These are phyloP conservation scores for Syrrhaptes paradoxus DNA, from an alignment of 2,113 vertebrate genomes.

Conservation along the genomic window DNA sequence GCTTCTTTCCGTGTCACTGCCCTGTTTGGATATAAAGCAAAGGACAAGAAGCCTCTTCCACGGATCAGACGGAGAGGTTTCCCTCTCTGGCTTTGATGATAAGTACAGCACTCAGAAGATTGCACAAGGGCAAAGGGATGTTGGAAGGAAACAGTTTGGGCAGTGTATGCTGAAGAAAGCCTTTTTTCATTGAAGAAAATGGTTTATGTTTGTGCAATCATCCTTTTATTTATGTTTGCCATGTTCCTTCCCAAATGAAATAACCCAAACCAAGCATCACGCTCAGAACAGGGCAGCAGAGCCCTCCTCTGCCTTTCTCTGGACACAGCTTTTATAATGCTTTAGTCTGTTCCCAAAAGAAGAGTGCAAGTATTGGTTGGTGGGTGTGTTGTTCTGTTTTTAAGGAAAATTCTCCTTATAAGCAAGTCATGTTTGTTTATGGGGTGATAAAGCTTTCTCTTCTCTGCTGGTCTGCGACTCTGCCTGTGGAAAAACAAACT, in stretches of 20 bases:
- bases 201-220: slow-evolving; percentile 11
- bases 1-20: slow-evolving; percentile 46
- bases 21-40: not conserved
- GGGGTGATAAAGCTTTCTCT: not conserved
- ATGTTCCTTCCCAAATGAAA: not conserved
- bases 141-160: not conserved
- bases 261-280: not conserved
- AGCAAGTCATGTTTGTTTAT: not conserved
- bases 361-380: not conserved
- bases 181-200: not conserved
- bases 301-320: not conserved
- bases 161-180: not conserved
- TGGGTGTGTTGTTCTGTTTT: not conserved
- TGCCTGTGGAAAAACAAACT: not conserved
- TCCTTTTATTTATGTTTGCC: slow-evolving; percentile 25
- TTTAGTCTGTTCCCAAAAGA: not conserved
- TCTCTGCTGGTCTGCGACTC: not conserved
- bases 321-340: not conserved
- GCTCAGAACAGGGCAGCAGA: rapidly evolving
- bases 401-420: not conserved
- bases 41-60: slow-evolving; percentile 35
- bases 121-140: slow-evolving; percentile 13
- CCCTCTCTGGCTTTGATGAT: not conserved
- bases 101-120: not conserved
- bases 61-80: not conserved